These are phyloP conservation scores for Alouatta palliata DNA, from an alignment of 2,113 vertebrate species.

Conservation along the genomic window DNA sequence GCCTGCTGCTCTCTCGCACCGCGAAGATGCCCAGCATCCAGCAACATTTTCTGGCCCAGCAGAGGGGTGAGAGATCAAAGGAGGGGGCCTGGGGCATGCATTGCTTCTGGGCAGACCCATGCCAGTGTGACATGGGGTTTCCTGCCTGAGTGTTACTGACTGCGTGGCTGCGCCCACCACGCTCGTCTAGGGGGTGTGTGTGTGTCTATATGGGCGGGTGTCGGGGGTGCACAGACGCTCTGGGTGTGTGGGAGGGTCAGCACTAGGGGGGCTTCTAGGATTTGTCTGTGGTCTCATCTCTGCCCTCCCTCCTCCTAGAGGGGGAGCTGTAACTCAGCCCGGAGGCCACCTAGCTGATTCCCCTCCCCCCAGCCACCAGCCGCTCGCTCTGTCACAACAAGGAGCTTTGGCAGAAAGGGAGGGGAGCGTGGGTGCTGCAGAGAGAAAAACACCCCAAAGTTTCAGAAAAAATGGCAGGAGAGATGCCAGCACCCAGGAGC, in stretches of 20 bases:
- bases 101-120: background rate
- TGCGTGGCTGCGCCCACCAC: background rate
- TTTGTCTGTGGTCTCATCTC: background rate
- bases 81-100: background rate
- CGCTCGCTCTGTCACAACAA: conserved; percentile 68
- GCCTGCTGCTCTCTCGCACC: background rate
- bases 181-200: background rate
- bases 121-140: background rate
- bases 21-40: background rate
- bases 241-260: background rate
- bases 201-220: background rate
- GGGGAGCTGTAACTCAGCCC: conserved; percentile 55
- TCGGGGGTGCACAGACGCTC: background rate
- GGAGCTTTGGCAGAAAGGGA: conserved; percentile 76
- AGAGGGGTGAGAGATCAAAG: background rate
- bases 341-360: conserved; percentile 40
- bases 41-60: background rate
- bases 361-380: background rate
- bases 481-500: conserved; percentile 63
- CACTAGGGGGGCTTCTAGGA: background rate
- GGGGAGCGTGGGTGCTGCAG: conserved; percentile 74
- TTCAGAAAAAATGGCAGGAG: conserved; percentile 74
- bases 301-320: conserved; percentile 23
- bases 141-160: background rate
- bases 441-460: conserved; percentile 76